Evolutionary conservation across 1,140 invertebrate genomes (phyloP).

Genomic region (Kradibia gibbosae): DNA sequence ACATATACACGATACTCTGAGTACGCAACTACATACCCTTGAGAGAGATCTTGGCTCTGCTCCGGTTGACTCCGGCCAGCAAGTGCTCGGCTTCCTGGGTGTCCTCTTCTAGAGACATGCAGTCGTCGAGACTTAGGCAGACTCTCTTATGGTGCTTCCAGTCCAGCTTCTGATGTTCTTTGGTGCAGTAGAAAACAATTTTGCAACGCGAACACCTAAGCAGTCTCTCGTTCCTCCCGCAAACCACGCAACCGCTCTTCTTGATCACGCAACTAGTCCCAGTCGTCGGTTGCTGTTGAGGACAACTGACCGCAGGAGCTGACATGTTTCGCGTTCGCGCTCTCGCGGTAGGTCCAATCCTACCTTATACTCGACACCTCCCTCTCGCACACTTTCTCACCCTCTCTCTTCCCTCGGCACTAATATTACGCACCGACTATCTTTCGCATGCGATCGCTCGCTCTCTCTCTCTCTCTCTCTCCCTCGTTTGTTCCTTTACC

Average conservation of each 20-base stretch:
- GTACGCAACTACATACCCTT: neutral
- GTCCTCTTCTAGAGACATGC: neutral
- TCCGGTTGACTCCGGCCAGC: neutral
- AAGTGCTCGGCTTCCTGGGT: neutral
- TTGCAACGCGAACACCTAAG: slow-evolving; percentile 83
- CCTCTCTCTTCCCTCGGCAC: neutral
- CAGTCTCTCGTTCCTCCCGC: slow-evolving; percentile 79
- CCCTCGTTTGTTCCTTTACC: neutral
- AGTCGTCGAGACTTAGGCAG: slow-evolving; percentile 43
- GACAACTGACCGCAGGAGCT: slow-evolving; percentile 57
- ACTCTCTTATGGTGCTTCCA: slow-evolving; percentile 81
- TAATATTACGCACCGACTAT: neutral
- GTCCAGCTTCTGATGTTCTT: slow-evolving; percentile 83
- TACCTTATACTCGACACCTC: neutral
- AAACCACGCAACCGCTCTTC: slow-evolving; percentile 66
- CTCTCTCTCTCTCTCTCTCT: slow-evolving; percentile 1
- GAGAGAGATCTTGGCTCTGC: neutral
- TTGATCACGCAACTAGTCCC: slow-evolving; percentile 20
- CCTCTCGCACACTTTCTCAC: neutral
- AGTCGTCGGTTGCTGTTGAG: slow-evolving; percentile 43
- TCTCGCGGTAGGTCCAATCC: slow-evolving; percentile 27
- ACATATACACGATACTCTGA: too few relatives aligned
- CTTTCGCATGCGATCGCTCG: neutral
- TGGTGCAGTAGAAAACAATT: slow-evolving; percentile 82
- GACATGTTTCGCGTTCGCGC: slow-evolving; percentile 53